These are phyloP conservation scores for Helicolenus hilgendorfi DNA, from an alignment of 2,797 vertebrate species.

Conservation along the genomic window DNA sequence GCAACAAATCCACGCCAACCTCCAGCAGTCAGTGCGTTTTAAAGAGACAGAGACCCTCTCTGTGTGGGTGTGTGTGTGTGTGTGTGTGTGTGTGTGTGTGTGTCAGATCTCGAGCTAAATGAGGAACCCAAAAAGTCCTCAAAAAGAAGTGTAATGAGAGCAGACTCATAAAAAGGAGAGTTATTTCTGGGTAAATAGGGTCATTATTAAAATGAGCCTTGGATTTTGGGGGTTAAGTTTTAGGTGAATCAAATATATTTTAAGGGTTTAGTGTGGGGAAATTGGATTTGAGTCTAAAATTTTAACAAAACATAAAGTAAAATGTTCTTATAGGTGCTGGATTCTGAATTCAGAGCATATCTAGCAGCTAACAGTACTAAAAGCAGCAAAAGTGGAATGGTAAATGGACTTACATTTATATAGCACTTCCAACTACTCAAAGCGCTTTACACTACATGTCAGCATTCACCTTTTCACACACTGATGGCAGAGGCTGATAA, in stretches of 20 bases:
- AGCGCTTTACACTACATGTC: too few species aligned
- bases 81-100: background rate
- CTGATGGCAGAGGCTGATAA: too few species aligned
- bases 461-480: too few species aligned
- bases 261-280: background rate
- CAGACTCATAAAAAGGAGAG: background rate
- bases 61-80: background rate
- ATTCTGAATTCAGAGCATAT: too few species aligned
- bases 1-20: conserved; percentile 74
- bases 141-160: background rate
- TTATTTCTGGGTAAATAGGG: background rate
- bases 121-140: background rate
- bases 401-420: too few species aligned
- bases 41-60: conserved; percentile 76
- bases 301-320: background rate
- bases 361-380: too few species aligned
- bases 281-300: background rate
- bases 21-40: conserved; percentile 70
- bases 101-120: background rate
- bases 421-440: accelerated
- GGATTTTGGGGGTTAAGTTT: background rate
- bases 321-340: background rate
- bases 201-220: background rate
- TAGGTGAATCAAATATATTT: background rate
- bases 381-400: too few species aligned